Conservation (phyloP, 1,140 invertebrate species). For the Venturia canescens region DNA sequence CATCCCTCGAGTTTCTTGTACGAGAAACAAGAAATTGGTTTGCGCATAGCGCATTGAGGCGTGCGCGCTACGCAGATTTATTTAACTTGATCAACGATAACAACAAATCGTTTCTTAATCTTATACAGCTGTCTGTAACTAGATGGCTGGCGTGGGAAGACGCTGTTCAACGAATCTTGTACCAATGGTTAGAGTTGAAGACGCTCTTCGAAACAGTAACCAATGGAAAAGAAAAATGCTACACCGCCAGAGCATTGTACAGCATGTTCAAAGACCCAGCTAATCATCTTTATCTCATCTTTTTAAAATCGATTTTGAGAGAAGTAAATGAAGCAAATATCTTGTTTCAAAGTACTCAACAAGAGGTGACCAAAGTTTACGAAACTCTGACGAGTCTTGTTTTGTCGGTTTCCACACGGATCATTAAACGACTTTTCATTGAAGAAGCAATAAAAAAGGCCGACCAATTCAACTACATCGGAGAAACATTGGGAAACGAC, state of each 20-base stretch:
- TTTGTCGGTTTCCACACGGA: slow-evolving; percentile 20
- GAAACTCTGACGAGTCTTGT: slow-evolving; percentile 38
- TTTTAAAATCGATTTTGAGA: slow-evolving; percentile 33
- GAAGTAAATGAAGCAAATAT: slow-evolving; percentile 45
- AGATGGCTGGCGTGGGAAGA: slow-evolving; percentile 44
- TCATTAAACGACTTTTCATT: slow-evolving; percentile 43
- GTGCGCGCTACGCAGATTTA: slow-evolving; percentile 48
- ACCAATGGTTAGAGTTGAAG: slow-evolving; percentile 49
- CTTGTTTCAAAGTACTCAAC: slow-evolving; percentile 42
- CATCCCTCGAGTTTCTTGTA: slow-evolving; percentile 55
- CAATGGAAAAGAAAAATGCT: slow-evolving; percentile 42
- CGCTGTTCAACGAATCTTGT: slow-evolving; percentile 34
- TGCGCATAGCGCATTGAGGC: slow-evolving; percentile 47
- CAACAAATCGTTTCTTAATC: slow-evolving; percentile 29
- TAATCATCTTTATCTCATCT: slow-evolving; percentile 44
- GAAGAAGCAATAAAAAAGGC: slow-evolving; percentile 18
- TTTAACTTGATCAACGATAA: slow-evolving; percentile 52
- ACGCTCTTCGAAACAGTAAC: slow-evolving; percentile 40
- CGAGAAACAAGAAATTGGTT: slow-evolving; percentile 60
- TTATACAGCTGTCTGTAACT: slow-evolving; percentile 43
- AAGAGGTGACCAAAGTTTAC: slow-evolving; percentile 41
- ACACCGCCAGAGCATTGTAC: slow-evolving; percentile 36
- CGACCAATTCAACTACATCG: slow-evolving; percentile 26
- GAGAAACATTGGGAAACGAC: slow-evolving; percentile 36
- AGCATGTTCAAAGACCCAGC: slow-evolving; percentile 47